A percentile compares a stretch with the other conserved stretches of the same genome.
phyloP scores from a whole-genome alignment of 2,113 vertebrate species.

The Microcebus ravelobensis region DNA sequence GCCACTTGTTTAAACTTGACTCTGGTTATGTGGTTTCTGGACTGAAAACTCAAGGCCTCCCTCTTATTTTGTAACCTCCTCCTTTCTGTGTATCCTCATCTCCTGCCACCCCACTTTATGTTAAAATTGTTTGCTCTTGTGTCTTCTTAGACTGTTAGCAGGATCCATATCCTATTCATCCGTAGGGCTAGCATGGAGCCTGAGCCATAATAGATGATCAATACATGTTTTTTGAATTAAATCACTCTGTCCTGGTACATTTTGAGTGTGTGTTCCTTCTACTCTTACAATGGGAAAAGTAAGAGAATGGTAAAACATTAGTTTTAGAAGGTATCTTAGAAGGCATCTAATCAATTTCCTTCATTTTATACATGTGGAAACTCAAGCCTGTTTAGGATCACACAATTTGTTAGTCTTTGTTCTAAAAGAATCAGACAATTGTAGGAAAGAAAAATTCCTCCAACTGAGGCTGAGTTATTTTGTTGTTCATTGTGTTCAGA shows the following conservation, averaged over 20 bases:
- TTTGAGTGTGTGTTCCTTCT: conserved; percentile 5
- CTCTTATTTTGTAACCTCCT: background rate
- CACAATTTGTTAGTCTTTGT: conserved; percentile 8
- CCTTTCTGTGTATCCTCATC: background rate
- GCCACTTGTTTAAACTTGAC: background rate
- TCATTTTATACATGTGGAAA: conserved; percentile 25
- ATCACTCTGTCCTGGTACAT: background rate
- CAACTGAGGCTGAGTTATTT: conserved; percentile 2
- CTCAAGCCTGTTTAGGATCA: background rate
- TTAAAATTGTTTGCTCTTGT: background rate
- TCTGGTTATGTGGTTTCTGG: background rate
- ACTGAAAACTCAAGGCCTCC: background rate
- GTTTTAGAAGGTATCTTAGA: background rate
- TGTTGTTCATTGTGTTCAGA: conserved; percentile 51
- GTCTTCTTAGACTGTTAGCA: background rate
- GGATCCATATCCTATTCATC: background rate
- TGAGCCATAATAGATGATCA: background rate
- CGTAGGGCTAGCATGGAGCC: background rate
- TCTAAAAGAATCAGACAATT: conserved; percentile 62
- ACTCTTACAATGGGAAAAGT: background rate
- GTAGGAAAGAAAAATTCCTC: conserved; percentile 55
- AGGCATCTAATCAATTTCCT: background rate
- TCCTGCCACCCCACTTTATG: background rate
- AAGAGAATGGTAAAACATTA: background rate
- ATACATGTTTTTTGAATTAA: background rate